Evolutionary conservation across 2,888 invertebrate species (phyloP), one percentile per base, ranked within the genome.

Genomic region (Platerodrilus igneus): DNA sequence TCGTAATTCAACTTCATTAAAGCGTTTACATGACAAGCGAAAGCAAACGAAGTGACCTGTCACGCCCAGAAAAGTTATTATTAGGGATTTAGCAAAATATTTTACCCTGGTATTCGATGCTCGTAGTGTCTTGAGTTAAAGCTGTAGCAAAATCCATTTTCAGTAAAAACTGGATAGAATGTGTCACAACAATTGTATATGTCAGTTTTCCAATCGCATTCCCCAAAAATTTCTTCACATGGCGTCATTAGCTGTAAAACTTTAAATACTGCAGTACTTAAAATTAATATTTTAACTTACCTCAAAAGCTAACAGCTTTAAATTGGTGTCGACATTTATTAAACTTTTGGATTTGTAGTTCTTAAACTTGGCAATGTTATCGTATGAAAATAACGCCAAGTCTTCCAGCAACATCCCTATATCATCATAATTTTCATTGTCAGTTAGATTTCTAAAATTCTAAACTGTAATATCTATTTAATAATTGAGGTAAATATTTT

Each of bases 121-220:
- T 78, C 76, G 21, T 77, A 74, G 52, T 79, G 76, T 47, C 71
- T 64, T 1, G 78, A 76, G 59, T 86, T 86, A 57, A 85, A 86
- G 7, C 79, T 75, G 56, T 79, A 84, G 57, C 86, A 86, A 56
- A 80, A 81, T 2, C 86, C 86, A 63, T 77, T 76, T 63, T 86
- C 86, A 1, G 85, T 84, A 51, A 83, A 81, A n/a, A 83, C 74
- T 0, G 83, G 80, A 37, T 74, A 70, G 31, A 86, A 77, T 39
- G 76, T 69, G 10, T 75, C 72, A 55, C 84, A 83, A 56, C 86
- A 85, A 45, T 75, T 71, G 40, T 79, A 75, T 0, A 71, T 66
- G 52, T 78, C 77, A n/a, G 77, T 78, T 55, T 83, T 82, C 71
- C 79, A 85, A 51, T 74, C 73, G 57, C 86, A 86, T 15, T 73